A percentile compares a stretch with the other conserved stretches of the same genome.
These are phyloP conservation scores for Symphodus melops DNA, from an alignment of 2,113 vertebrate genomes.

Conservation along the genomic window DNA sequence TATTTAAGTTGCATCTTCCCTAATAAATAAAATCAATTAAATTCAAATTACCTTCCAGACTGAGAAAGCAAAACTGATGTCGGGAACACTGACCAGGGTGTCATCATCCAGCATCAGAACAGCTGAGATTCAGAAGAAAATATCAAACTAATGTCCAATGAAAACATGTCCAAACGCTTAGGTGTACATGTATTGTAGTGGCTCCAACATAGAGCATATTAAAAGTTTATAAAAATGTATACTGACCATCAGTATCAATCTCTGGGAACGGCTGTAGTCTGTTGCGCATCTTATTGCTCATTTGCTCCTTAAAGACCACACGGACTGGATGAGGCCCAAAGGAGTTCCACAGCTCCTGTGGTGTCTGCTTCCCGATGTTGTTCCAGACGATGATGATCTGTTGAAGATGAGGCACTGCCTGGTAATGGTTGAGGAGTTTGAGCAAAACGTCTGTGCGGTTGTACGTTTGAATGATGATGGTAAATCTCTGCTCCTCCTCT, in stretches of 20 bases:
- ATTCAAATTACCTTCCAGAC: slow-evolving; percentile 92
- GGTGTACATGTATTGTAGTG: not conserved
- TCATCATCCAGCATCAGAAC: slow-evolving; percentile 97
- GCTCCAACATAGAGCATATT: not conserved
- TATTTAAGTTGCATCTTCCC: too few species aligned
- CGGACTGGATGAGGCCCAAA: slow-evolving; percentile 92
- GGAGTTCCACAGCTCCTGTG: slow-evolving; percentile 89
- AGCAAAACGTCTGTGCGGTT: slow-evolving; percentile 94
- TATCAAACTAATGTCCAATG: not conserved
- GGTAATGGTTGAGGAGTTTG: slow-evolving; percentile 94
- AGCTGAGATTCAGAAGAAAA: slow-evolving; percentile 75
- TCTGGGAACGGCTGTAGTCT: slow-evolving; percentile 92
- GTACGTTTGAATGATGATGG: slow-evolving; percentile 93
- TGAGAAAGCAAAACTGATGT: slow-evolving; percentile 93
- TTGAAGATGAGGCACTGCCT: slow-evolving; percentile 90
- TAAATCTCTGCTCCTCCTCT: slow-evolving; percentile 82
- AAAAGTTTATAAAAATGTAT: not conserved
- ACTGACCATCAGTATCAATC: slow-evolving; percentile 88
- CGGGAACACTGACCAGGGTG: slow-evolving; percentile 91
- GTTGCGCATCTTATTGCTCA: slow-evolving; percentile 91
- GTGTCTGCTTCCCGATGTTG: slow-evolving; percentile 88
- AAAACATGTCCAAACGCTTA: not conserved
- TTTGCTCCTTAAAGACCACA: slow-evolving; percentile 91
- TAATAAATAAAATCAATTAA: too few species aligned
- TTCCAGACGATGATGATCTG: slow-evolving; percentile 94